Evolutionary conservation across 2,797 vertebrate species (phyloP), one percentile per base, ranked within the genome.

Genomic region (Enteromius thamalakanensis): DNA sequence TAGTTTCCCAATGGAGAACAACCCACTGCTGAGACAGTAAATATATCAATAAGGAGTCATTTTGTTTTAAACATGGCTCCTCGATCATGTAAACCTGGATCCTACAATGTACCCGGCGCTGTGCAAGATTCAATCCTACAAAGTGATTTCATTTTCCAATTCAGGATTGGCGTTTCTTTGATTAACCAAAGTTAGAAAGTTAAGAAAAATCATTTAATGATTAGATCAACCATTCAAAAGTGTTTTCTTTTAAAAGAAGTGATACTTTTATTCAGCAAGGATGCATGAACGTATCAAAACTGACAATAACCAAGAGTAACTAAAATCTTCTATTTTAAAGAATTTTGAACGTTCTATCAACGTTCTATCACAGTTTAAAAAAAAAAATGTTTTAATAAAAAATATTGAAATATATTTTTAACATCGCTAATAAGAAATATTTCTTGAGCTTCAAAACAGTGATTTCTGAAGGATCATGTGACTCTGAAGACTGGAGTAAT

Each of bases 51-150:
- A 85, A 77, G 85, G 88, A 85, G 87, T 84, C 87, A 86, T 88
- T 83, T 89, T 89, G 85, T 87, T 89, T 88, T 89, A 87, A 88
- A 88, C 77, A 84, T 89, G 86, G 87, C 84, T 53, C 85, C 88
- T 85, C 58, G 75, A 58, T 78, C 76, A 71, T 83, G 64, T 69
- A 78, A 83, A 83, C 42, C 55, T 81, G 62, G 68, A 76, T 45
- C 78, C 64, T 23, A 40, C 15, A 17, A 53, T 29, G 70, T 81
- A 4, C 53, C 55, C 55, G 19, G 26, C 4, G 2, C 42, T 37
- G 37, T 76, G 74, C 74, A 3, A 60, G 53, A 76, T 76, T 76
- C 34, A 60, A 8, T 60, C 21, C 14, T 34, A 49, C 19, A 37
- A 55, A 55, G 32, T 6, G 6, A 2, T 53, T 45, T 6, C 0